Evolutionary conservation across 2,113 vertebrate genomes (phyloP), one percentile per base, ranked within the genome.

Genomic region (Recurvirostra avosetta): DNA sequence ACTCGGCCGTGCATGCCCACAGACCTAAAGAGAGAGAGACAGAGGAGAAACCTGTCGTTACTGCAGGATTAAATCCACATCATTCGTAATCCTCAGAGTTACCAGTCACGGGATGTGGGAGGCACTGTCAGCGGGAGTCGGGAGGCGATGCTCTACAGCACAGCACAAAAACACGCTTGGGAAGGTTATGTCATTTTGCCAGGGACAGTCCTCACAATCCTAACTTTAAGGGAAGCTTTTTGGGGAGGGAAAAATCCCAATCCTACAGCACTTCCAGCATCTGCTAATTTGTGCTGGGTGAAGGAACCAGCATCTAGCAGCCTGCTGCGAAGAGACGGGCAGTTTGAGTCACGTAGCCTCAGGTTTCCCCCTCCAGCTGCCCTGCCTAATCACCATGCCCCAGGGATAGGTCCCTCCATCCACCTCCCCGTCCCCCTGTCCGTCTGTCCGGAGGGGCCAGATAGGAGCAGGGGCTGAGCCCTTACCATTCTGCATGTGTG

Each of bases 1-100:
- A 99, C 95, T 99, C 99, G 0, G 99, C 99, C 0, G 99, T 99
- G 87, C 99, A 99, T 2, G 99, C 99, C 99, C 99, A 99, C 68
- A 99, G 97, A 97, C 99, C 99, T 99, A 58, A 68, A 56, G 25
- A 77, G 29, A 82, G 5, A 36, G 22, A 86, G 49, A 81, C 59
- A 63, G 32, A 61, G 55, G 12, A 92, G 36, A 97, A 72, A 72
- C 8, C 40, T 52, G 34, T 83, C 1, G 0, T 94, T 90, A 83
- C 47, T 56, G 83, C 74, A 74, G 50, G 49, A 78, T 56, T 76
- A 81, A 86, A 90, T 52, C 58, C 84, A 49, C 62, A 45, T n/a
- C 6, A 5, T 32, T 61, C 12, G 1, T 59, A 65, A 45, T 47
- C 67, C 75, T 79, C 58, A 11, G 76, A 68, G 89, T 61, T 62